Base-by-base conservation (phyloP, 1,140 invertebrate genomes). In the Euschistus heros region DNA sequence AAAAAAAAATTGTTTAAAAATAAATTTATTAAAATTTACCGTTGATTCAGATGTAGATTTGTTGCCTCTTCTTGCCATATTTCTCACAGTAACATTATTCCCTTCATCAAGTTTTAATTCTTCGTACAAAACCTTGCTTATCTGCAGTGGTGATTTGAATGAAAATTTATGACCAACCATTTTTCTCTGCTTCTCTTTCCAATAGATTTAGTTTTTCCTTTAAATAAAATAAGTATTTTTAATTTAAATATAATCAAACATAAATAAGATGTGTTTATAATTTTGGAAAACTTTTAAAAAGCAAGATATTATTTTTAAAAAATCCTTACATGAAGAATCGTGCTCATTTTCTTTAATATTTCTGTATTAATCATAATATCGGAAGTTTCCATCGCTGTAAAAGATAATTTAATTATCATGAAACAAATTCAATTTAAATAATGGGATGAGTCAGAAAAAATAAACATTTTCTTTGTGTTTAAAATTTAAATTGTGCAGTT, bases 21-120 rank as follows among this genome's bases (percentile, higher is more conserved):
- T n/a, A 37, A 37, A 1, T 10, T 37, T 37, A 10, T 10, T 37
- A 37, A 37, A 37, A 37, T 10, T 71, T 63, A 80, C 77, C 73
- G 78, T 78, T 62, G 75, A 66, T 70, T 83, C 81, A 2, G 79
- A 79, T 24, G 82, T 83, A 27, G 81, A 82, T 67, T 80, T 82
- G 6, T 76, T 76, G 44, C 76, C 76, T 17, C 73, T 72, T 26
- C 62, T 70, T 42, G 72, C 67, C 10, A 81, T 84, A 66, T 76
- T 76, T 42, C 75, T 73, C 20, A 82, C 73, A 54, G 70, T 72
- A 3, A 77, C 64, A 46, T 76, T 74, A 57, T 74, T 70, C 63
- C 76, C 76, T 18, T 70, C 66, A 69, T 82, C 80, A 50, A 84
- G 72, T 63, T 77, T 73, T 62, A 84, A 69, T 63, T 81, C 76